A percentile compares a stretch with the other conserved stretches of the same genome.
These are phyloP conservation scores for Tolmerus cingulatus DNA, from an alignment of 2,888 invertebrate genomes.

Conservation along the genomic window DNA sequence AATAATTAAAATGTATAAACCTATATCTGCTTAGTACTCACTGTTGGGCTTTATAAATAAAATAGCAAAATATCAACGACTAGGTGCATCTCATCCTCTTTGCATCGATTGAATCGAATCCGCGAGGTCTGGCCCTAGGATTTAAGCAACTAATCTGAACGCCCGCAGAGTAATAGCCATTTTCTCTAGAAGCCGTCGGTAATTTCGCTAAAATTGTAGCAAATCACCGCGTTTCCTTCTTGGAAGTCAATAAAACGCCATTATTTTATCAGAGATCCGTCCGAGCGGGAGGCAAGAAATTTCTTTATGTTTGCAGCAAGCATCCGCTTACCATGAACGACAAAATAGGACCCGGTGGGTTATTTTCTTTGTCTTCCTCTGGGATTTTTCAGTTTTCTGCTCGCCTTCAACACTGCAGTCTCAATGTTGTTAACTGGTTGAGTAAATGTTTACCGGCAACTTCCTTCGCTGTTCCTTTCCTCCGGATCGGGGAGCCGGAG, in stretches of 20 bases:
- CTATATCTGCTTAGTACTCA: too few species aligned
- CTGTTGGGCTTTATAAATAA: neutral
- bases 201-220: slow-evolving; percentile 15
- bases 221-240: neutral
- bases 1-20: too few species aligned
- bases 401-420: neutral
- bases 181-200: neutral
- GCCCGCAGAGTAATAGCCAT: neutral
- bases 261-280: slow-evolving; percentile 20
- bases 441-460: slow-evolving; percentile 40
- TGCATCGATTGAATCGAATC: neutral
- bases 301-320: slow-evolving; percentile 16
- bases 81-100: neutral
- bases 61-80: neutral
- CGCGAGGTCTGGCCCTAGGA: neutral
- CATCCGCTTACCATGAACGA: slow-evolving; percentile 12
- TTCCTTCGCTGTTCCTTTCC: slow-evolving; percentile 7
- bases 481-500: neutral
- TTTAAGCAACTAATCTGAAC: neutral
- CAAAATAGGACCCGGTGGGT: slow-evolving; percentile 24
- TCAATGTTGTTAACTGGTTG: slow-evolving; percentile 36
- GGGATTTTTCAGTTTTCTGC: slow-evolving; percentile 26
- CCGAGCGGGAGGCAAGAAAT: neutral
- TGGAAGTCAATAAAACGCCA: slow-evolving; percentile 7
- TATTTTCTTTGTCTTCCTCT: slow-evolving; percentile 31